These are phyloP conservation scores for Drosophila limbata DNA, from an alignment of 2,888 invertebrate species.

Conservation along the genomic window DNA sequence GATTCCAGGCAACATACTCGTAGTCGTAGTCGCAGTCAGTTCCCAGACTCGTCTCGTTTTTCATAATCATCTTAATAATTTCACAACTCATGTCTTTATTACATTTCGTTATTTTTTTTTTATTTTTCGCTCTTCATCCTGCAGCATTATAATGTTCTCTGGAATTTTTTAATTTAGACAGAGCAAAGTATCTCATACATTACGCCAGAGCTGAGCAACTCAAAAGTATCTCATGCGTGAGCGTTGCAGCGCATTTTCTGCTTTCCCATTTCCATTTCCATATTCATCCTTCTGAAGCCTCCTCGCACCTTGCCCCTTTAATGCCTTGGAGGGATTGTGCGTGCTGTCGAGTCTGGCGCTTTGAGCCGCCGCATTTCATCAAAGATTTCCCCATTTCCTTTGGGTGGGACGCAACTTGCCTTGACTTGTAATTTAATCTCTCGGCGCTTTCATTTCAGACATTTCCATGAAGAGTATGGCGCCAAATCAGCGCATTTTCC, in stretches of 20 bases:
- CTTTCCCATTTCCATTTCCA: background rate
- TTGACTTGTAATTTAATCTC: conserved; percentile 70
- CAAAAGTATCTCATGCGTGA: conserved; percentile 74
- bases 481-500: conserved; percentile 30
- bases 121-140: conserved; percentile 32
- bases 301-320: conserved; percentile 34
- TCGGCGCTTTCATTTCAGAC: conserved; percentile 43
- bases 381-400: conserved; percentile 69
- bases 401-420: conserved; percentile 38
- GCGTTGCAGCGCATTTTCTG: conserved; percentile 32
- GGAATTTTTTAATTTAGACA: conserved; percentile 77
- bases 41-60: conserved; percentile 42
- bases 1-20: conserved; percentile 4
- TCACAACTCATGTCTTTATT: conserved; percentile 78
- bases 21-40: background rate
- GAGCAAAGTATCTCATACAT: conserved; percentile 70
- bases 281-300: background rate
- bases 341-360: conserved; percentile 36
- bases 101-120: conserved; percentile 52
- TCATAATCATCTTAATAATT: conserved; percentile 79
- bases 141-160: conserved; percentile 68
- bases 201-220: conserved; percentile 33
- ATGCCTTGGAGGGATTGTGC: conserved; percentile 29
- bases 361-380: conserved; percentile 63
- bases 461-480: conserved; percentile 43